A percentile compares a stretch with the other conserved stretches of the same genome.
Evolutionary conservation across 2,113 vertebrate genomes (phyloP).

Genomic region (Coptodon bakossiorum): DNA sequence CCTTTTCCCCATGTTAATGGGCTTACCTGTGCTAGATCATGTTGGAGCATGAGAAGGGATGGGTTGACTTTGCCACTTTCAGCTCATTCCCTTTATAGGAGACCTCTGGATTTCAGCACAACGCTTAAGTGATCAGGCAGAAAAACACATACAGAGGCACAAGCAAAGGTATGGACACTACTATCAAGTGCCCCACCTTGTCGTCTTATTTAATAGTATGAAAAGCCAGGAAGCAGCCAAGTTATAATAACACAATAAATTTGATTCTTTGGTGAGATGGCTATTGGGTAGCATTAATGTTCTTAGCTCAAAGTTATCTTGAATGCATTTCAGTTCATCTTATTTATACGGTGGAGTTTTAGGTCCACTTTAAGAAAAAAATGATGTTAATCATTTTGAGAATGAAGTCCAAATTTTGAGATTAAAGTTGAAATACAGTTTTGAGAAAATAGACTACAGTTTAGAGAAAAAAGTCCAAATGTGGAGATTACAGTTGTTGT

Average conservation of each 20-base stretch:
- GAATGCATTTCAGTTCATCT: slow-evolving; percentile 3
- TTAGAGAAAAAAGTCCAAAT: not conserved
- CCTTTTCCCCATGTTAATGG: slow-evolving; percentile 71
- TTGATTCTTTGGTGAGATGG: not conserved
- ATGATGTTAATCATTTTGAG: not conserved
- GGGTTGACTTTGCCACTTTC: slow-evolving; percentile 3
- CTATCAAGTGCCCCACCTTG: not conserved
- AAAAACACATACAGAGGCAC: slow-evolving; percentile 1
- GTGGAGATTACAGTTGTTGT: not conserved
- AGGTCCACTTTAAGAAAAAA: not conserved
- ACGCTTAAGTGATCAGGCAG: not conserved
- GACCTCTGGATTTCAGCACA: not conserved
- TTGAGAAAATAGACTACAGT: not conserved
- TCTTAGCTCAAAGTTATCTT: slow-evolving; percentile 36
- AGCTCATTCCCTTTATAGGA: slow-evolving; percentile 10
- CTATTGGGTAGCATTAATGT: not conserved
- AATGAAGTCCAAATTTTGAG: not conserved
- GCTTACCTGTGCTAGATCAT: slow-evolving; percentile 69
- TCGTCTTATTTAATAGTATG: slow-evolving; percentile 42
- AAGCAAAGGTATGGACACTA: slow-evolving; percentile 21
- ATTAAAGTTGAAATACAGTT: not conserved
- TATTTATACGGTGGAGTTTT: not conserved
- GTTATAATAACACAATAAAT: slow-evolving; percentile 19
- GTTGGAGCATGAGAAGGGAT: slow-evolving; percentile 43
- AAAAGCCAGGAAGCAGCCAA: slow-evolving; percentile 2